These are phyloP conservation scores for Chaunax sp. DNA, from an alignment of 2,797 vertebrate species.

Conservation along the genomic window DNA sequence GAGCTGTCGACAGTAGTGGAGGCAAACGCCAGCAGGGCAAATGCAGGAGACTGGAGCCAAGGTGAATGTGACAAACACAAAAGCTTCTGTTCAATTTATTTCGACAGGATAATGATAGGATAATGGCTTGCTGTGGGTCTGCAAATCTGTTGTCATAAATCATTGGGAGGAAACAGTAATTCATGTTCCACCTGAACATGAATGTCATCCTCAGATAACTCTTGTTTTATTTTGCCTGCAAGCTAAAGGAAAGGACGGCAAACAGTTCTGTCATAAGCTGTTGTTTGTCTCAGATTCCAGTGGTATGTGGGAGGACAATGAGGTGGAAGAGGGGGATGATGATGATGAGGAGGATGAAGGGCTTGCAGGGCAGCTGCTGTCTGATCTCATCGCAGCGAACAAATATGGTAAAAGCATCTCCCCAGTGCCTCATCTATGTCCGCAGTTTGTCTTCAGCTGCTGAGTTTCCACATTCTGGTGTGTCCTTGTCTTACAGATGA, in stretches of 20 bases:
- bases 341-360: constrained; percentile 89
- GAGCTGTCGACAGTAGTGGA: constrained; percentile 96
- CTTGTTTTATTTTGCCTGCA: not conserved
- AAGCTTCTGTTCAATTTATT: not conserved
- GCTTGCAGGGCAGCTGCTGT: constrained; percentile 93
- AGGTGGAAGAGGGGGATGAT: constrained; percentile 86
- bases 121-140: too few species aligned
- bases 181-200: too few species aligned
- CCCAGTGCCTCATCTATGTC: not conserved
- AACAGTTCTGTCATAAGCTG: constrained; percentile 10
- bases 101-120: too few species aligned
- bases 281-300: constrained; percentile 84
- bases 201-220: not conserved
- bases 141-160: not conserved
- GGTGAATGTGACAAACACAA: constrained; percentile 76
- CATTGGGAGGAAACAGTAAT: not conserved
- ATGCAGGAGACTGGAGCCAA: constrained; percentile 93
- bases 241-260: not conserved
- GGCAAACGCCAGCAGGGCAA: constrained; percentile 89
- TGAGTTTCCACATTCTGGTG: not conserved
- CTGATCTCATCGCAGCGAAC: constrained; percentile 95
- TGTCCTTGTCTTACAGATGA: constrained; percentile 85
- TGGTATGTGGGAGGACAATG: constrained; percentile 97
- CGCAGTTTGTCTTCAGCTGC: not conserved
- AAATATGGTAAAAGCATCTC: constrained; percentile 88